Evolutionary conservation across 1,140 invertebrate genomes (phyloP), one percentile per base, ranked within the genome.

Genomic region (Aphelinus certus): DNA sequence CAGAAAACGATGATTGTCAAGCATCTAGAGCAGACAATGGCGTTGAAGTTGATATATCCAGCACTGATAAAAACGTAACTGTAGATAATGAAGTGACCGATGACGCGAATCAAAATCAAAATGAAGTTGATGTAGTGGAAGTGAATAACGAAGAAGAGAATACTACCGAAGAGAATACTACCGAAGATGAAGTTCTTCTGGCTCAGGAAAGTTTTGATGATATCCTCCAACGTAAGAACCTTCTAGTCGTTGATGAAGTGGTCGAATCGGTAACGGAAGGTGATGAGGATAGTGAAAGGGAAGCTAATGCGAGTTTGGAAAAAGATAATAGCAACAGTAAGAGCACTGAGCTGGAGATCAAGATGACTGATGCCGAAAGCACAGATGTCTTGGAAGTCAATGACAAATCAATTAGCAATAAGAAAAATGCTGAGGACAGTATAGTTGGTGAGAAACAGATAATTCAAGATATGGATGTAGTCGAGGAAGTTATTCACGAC

Each of bases 161-260:
- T 53, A 71, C 70, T 7, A 72, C 62, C 6, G 62, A 69, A 4
- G 68, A 63, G 47, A 71, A 73, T 7, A 72, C 62, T 9, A 67
- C 62, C 3, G 57, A 53, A 49, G 74, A 78, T 45, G 71, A 71
- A 3, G 73, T 75, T 55, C 61, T 71, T 6, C 58, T 74, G 9
- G 63, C 73, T 3, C 75, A 76, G 45, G 74, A 79, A 45, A 73
- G 76, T 26, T 45, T 81, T 3, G 78, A 79, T 57, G 78, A 81
- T 7, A 57, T 81, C 7, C 61, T 81, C 2, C 73, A 71, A 7
- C 76, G 66, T 42, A 77, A 79, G 42, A 75, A 77, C 1, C 58
- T 81, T 10, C 74, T 78, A 51, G 75, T 79, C 2, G 74, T 81
- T 63, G 78, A 79, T 9, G 78, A 79, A 49, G 43, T 81, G 26